Evolutionary conservation across 2,888 invertebrate species (phyloP).

Genomic region (Lithophane semibrunnea): DNA sequence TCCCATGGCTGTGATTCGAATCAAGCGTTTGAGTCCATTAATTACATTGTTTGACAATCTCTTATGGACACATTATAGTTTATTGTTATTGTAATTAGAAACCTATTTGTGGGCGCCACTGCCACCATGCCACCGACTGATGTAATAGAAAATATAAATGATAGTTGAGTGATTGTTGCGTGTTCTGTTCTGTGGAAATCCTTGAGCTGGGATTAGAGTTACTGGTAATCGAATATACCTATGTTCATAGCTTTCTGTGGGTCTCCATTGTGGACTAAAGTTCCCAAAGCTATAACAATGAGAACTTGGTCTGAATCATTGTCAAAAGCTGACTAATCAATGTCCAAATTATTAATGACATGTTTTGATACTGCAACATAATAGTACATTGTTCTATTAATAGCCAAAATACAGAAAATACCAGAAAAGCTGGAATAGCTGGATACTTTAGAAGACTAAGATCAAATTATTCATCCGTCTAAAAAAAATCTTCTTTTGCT

Average conservation of each 20-base stretch:
- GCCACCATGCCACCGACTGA: constrained; percentile 29
- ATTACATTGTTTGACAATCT: constrained; percentile 52
- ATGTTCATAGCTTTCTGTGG: constrained; percentile 26
- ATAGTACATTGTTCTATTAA: neutral
- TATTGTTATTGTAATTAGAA: constrained; percentile 66
- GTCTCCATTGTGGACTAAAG: constrained; percentile 27
- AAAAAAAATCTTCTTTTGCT: neutral
- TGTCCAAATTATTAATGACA: neutral
- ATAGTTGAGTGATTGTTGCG: constrained; percentile 48
- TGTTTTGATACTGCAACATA: neutral
- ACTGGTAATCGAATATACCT: constrained; percentile 52
- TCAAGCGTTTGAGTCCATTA: constrained; percentile 51
- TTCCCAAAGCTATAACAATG: constrained; percentile 29
- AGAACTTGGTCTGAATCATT: constrained; percentile 17
- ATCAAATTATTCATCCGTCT: neutral
- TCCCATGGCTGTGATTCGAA: constrained; percentile 56
- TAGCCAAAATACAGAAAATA: neutral
- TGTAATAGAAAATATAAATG: constrained; percentile 55
- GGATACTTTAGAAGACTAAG: too few species aligned
- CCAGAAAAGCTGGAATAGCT: neutral
- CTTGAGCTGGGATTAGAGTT: constrained; percentile 58
- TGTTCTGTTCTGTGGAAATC: constrained; percentile 47
- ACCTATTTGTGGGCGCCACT: constrained; percentile 62
- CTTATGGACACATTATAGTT: constrained; percentile 54
- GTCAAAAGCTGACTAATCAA: constrained; percentile 10